A percentile compares a stretch with the other conserved stretches of the same genome.
Evolutionary conservation across 1,140 invertebrate species (phyloP).

Genomic region (Carposina sasakii): DNA sequence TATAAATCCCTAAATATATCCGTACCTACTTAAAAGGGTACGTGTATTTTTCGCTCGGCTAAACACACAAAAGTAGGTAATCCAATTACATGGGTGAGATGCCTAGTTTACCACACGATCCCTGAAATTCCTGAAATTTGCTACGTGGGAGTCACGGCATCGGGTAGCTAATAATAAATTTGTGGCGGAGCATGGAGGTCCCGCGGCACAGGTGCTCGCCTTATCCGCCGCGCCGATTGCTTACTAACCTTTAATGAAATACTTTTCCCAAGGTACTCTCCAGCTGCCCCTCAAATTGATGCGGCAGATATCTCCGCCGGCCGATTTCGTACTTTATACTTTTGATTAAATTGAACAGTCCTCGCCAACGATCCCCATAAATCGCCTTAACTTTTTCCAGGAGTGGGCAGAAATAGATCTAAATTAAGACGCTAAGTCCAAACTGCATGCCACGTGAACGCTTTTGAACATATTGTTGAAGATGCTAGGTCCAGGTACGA

Average conservation of each 20-base stretch:
- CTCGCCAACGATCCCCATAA: slow-evolving; percentile 24
- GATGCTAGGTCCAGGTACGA: too few species aligned
- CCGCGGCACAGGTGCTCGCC: slow-evolving; percentile 39
- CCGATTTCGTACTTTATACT: slow-evolving; percentile 48
- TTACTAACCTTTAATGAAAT: slow-evolving; percentile 53
- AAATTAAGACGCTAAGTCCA: slow-evolving; percentile 10
- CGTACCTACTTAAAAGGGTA: neutral
- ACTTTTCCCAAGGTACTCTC: slow-evolving; percentile 50
- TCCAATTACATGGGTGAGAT: too few species aligned
- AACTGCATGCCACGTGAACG: too few species aligned
- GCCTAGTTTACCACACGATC: neutral
- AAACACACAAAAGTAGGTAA: neutral
- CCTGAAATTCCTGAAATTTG: neutral
- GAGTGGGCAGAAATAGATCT: neutral
- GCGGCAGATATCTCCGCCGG: slow-evolving; percentile 52
- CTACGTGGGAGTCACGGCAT: too few species aligned
- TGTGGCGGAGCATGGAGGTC: neutral
- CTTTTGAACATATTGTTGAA: too few species aligned
- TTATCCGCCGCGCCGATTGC: slow-evolving; percentile 34
- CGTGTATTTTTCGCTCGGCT: too few species aligned
- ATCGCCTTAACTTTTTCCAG: slow-evolving; percentile 33
- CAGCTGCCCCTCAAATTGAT: slow-evolving; percentile 54
- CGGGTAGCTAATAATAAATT: too few species aligned
- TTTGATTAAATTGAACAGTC: slow-evolving; percentile 53
- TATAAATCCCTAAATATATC: neutral